phyloP scores from a whole-genome alignment of 2,113 vertebrate species.

The Arenaria interpres region DNA sequence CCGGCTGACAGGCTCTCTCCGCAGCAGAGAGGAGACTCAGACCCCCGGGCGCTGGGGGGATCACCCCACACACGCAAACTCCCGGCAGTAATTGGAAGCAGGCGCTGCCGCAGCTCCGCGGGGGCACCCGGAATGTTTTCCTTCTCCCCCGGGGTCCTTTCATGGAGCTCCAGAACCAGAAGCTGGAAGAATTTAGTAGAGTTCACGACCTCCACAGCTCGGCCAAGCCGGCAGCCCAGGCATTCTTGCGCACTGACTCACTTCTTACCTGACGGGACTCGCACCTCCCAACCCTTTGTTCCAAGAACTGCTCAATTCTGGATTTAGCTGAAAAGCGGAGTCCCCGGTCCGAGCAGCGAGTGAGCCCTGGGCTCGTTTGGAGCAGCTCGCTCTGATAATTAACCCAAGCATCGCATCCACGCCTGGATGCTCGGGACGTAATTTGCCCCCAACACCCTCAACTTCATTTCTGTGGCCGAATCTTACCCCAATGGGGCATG shows the following conservation, averaged over 20 bases:
- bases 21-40: not conserved
- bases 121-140: conserved; percentile 28
- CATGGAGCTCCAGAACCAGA: not conserved
- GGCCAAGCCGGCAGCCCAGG: not conserved
- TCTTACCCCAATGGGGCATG: accelerated
- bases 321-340: not conserved
- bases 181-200: not conserved
- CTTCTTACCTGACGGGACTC: not conserved
- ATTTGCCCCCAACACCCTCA: not conserved
- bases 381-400: accelerated
- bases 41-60: not conserved
- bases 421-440: not conserved
- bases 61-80: not conserved
- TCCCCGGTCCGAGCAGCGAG: not conserved
- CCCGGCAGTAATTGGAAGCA: conserved; percentile 46
- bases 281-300: not conserved
- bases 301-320: not conserved
- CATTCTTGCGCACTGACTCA: not conserved
- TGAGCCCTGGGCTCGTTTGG: not conserved
- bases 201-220: not conserved
- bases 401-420: not conserved
- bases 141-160: not conserved
- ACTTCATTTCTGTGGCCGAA: accelerated
- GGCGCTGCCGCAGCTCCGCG: not conserved
- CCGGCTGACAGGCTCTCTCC: not conserved